Evolutionary conservation across 2,113 vertebrate species (phyloP).

Genomic region (Copsychus sechellarum): DNA sequence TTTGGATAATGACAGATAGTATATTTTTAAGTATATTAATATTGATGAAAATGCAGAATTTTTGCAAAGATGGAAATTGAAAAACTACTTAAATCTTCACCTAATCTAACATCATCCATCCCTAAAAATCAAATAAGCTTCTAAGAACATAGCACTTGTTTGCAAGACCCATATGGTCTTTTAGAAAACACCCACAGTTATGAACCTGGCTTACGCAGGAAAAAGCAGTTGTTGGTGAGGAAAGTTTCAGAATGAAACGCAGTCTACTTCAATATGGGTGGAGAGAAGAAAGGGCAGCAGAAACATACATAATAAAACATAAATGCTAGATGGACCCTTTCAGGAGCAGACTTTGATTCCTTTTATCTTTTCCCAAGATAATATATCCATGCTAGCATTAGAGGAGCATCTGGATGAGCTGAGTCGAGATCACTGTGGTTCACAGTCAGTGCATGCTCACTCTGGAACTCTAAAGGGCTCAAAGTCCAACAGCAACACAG

Average conservation of each 20-base stretch:
- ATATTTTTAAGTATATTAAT: constrained; percentile 4
- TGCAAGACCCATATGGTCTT: neutral
- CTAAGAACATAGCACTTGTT: neutral
- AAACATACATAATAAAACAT: neutral
- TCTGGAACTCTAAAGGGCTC: neutral
- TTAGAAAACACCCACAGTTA: neutral
- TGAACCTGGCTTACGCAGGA: neutral
- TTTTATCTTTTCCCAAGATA: neutral
- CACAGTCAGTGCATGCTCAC: neutral
- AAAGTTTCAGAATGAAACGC: neutral
- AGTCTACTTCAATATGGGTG: neutral
- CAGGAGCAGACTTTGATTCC: neutral
- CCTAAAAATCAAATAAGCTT: neutral
- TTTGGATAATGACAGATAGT: neutral
- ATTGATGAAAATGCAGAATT: neutral
- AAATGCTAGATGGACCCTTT: neutral
- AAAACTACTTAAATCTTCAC: neutral
- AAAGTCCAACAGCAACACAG: neutral
- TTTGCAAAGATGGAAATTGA: neutral
- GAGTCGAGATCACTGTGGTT: neutral
- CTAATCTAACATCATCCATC: neutral
- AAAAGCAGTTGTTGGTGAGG: neutral
- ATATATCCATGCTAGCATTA: neutral
- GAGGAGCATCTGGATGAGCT: neutral
- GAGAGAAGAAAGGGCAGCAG: neutral